Conservation (phyloP, 35 echinoderm and acorn worm species). For the Ophiothrix spiculata region DNA sequence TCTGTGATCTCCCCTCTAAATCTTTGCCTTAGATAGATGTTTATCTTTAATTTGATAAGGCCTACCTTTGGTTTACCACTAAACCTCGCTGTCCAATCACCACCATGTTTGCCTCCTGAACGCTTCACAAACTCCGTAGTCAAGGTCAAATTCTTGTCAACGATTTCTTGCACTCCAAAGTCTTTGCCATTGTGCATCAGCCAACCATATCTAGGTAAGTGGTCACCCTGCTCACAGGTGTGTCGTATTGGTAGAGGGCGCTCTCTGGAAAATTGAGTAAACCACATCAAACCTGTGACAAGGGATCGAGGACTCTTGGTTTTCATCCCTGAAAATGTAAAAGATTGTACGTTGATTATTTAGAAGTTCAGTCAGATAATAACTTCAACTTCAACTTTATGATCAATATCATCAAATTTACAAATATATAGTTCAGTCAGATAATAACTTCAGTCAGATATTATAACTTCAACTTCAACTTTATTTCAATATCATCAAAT, state of each 20-base stretch:
- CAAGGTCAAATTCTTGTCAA: slow-evolving; percentile 77
- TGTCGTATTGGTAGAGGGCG: slow-evolving; percentile 72
- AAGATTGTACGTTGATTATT: background rate
- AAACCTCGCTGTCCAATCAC: slow-evolving; percentile 88
- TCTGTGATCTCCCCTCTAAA: too few species aligned
- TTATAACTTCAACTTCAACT: too few species aligned
- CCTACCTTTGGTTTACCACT: slow-evolving; percentile 66
- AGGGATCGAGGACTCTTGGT: slow-evolving; percentile 74
- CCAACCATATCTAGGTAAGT: slow-evolving; percentile 80
- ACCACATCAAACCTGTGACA: slow-evolving; percentile 99
- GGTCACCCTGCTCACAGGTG: slow-evolving; percentile 92
- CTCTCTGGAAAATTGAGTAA: slow-evolving; percentile 57
- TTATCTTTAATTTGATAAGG: background rate
- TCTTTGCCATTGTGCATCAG: slow-evolving; percentile 83
- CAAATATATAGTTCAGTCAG: too few species aligned
- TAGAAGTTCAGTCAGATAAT: too few species aligned
- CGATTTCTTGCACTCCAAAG: slow-evolving; percentile 93
- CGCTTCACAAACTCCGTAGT: slow-evolving; percentile 90
- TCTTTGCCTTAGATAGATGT: background rate
- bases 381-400: too few species aligned
- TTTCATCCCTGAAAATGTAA: slow-evolving; percentile 42
- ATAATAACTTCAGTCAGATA: too few species aligned
- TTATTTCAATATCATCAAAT: too few species aligned
- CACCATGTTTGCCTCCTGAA: slow-evolving; percentile 73
- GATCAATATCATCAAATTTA: too few species aligned